Base-by-base conservation (phyloP, 2,113 vertebrate genomes). In the Sula dactylatra region DNA sequence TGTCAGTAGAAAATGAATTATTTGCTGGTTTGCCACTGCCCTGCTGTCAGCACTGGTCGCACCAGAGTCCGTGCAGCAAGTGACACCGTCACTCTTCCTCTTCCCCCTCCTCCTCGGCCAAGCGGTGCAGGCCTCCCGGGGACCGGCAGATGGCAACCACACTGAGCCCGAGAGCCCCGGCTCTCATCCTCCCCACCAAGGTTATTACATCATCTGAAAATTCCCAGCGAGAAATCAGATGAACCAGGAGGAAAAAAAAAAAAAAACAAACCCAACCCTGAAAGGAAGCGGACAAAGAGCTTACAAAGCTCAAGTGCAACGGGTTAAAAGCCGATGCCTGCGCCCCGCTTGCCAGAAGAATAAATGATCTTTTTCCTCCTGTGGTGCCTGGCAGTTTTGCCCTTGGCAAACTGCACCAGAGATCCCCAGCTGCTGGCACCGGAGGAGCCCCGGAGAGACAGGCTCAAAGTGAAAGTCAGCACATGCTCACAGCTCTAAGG, bases 111-210 rank as follows among this genome's bases (percentile, higher is more conserved):
- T 47, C 19, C 22, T 73, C 34, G 27, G 61, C 54, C 59, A 31
- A 72, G 81, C 34, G 49, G 9, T 96, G 91, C 93, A 91, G 11
- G 72, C 49, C 94, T 96, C 71, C 82, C 76, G 16, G 65, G 62
- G 79, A 95, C 95, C 98, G 7, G 97, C 96, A 98, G 98, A 94
- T 97, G 98, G 98, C 96, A 96, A 97, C 95, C 94, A 79, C 83
- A 72, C 32, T 59, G 42, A 73, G 64, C 58, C 84, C 81, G 65
- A 59, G 74, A 27, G 26, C 67, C 88, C 72, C 8, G 25, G 81
- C 66, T 26, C 94, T 78, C 64, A 82, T 27, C 91, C 88, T 93
- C 91, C 94, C 40, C 87, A 50, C 83, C 92, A 96, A 95, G 94
- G 93, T 97, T 96, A 97, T 94, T 97, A 97, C 96, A 94, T 98